Conservation (phyloP, 2,888 invertebrate genomes). For the Plutella xylostella region DNA sequence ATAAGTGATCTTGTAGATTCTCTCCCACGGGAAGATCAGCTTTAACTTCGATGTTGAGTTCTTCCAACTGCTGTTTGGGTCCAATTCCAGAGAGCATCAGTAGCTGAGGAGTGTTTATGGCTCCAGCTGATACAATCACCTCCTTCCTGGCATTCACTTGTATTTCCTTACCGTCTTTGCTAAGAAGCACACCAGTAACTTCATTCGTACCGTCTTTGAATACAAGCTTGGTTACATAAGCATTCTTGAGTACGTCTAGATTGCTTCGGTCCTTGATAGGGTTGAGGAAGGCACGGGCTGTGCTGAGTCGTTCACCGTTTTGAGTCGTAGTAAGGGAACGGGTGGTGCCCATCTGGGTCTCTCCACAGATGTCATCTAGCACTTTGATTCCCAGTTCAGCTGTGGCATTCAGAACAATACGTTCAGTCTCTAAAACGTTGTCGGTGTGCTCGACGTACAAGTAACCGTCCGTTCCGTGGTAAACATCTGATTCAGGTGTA, state of each 20-base stretch:
- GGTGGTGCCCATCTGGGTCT: conserved; percentile 56
- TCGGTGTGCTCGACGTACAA: conserved; percentile 39
- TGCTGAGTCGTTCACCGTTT: conserved; percentile 56
- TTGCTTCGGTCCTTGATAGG: conserved; percentile 43
- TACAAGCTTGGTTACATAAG: conserved; percentile 62
- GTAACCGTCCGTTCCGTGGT: conserved; percentile 46
- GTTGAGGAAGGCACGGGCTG: conserved; percentile 63
- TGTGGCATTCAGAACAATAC: conserved; percentile 38
- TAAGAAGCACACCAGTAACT: conserved; percentile 43
- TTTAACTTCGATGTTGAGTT: conserved; percentile 43
- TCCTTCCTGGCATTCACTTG: conserved; percentile 50
- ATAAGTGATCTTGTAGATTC: conserved; percentile 65
- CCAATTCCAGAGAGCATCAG: conserved; percentile 66
- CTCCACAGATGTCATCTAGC: conserved; percentile 45
- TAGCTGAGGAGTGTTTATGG: conserved; percentile 62
- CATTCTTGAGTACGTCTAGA: conserved; percentile 57
- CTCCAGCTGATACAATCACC: conserved; percentile 58
- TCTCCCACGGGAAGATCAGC: conserved; percentile 60
- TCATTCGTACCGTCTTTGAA: conserved; percentile 48
- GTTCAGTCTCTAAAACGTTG: conserved; percentile 26
- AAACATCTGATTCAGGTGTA: no score
- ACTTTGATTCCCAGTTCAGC: conserved; percentile 48
- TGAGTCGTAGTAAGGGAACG: conserved; percentile 51
- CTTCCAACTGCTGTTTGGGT: conserved; percentile 42
- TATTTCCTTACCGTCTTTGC: conserved; percentile 39